phyloP scores from a whole-genome alignment of 92 coral and sea anemone species.

The Umimayanthus chanpuru region DNA sequence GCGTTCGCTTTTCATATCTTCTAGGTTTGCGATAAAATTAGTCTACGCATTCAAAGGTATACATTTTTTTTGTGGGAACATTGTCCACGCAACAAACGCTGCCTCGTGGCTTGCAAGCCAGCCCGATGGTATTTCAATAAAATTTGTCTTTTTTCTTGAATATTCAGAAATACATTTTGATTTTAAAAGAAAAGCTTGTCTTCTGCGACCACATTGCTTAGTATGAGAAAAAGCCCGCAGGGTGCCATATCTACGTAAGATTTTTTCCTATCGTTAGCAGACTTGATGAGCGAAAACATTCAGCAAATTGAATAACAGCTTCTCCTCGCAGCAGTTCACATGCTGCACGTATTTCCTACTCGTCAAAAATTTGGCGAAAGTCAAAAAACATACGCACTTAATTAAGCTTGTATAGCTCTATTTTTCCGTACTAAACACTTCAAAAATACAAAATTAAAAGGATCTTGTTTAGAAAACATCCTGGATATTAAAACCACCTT shows the following conservation, averaged over 20 bases:
- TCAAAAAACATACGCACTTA: not conserved
- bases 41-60: not conserved
- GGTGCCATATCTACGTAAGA: not conserved
- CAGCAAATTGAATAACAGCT: not conserved
- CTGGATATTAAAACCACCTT: constrained; percentile 18
- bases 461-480: constrained; percentile 24
- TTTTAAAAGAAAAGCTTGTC: not conserved
- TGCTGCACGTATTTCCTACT: not conserved
- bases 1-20: not conserved
- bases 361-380: not conserved
- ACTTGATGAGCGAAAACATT: constrained; percentile 19
- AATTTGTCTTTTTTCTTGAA: too few relatives aligned
- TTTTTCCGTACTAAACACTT: not conserved
- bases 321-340: not conserved
- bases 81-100: not conserved
- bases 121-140: not conserved
- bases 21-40: not conserved
- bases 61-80: not conserved
- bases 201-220: not conserved
- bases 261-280: constrained; percentile 25
- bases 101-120: not conserved
- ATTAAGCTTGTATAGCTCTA: not conserved
- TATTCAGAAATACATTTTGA: too few relatives aligned
- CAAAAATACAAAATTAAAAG: constrained; percentile 1
- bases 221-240: not conserved